Percentiles rank a stretch among this genome's conserved stretches.
Evolutionary conservation across 37 sponge, comb jelly and placozoan species (phyloP).

Genomic region (Aphrocallistes beatrix): DNA sequence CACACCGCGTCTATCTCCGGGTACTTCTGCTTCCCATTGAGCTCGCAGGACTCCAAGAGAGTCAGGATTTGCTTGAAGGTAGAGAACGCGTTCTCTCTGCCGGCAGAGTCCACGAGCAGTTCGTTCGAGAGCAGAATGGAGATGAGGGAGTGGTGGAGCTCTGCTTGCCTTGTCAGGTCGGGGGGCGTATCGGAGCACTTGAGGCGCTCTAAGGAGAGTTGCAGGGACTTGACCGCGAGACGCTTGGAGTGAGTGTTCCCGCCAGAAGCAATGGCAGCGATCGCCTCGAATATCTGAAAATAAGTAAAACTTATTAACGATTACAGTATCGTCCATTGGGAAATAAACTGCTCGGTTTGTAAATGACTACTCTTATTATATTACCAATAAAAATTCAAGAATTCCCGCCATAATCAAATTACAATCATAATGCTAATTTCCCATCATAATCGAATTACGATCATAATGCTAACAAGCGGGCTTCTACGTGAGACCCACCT

Average conservation of each 20-base stretch:
- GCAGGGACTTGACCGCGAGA: background rate
- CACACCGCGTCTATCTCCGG: constrained; percentile 82
- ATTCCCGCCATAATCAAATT: too few species aligned
- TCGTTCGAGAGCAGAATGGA: background rate
- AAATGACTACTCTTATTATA: too few species aligned
- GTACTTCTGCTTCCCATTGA: constrained; percentile 18
- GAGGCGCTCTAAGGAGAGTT: background rate
- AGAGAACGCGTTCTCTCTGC: background rate
- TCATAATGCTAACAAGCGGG: too few species aligned
- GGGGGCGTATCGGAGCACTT: background rate
- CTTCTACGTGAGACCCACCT: too few species aligned
- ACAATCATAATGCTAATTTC: too few species aligned
- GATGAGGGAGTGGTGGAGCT: background rate
- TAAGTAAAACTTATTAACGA: too few species aligned
- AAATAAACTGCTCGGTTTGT: too few species aligned
- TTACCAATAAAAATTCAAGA: too few species aligned
- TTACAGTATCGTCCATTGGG: too few species aligned
- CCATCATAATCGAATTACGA: too few species aligned
- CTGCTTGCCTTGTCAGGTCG: background rate
- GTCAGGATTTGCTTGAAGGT: background rate
- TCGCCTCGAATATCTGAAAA: background rate
- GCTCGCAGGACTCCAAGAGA: background rate
- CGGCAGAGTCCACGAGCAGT: background rate
- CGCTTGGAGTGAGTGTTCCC: background rate
- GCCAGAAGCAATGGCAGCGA: background rate